A percentile compares a stretch with the other conserved stretches of the same genome.
Conservation (phyloP, 2,888 invertebrate genomes). For the Ligdia adustata region DNA sequence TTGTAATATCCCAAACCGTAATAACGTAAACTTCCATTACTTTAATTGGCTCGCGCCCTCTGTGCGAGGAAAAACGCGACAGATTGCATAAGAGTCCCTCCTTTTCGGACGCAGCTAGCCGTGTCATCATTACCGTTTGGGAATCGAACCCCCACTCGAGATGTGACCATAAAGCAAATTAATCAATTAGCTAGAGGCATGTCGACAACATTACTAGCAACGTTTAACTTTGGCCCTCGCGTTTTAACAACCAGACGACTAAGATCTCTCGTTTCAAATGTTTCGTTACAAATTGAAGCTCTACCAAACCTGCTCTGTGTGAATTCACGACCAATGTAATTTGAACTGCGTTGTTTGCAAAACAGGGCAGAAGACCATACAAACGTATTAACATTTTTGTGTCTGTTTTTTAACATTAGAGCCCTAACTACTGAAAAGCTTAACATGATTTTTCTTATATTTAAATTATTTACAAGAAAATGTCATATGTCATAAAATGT, state of each 20-base stretch:
- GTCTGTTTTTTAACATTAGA: too few species aligned
- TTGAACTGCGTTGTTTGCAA: slow-evolving; percentile 39
- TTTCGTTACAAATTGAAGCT: slow-evolving; percentile 5
- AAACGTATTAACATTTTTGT: too few species aligned
- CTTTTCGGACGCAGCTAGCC: slow-evolving; percentile 69
- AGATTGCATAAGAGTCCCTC: slow-evolving; percentile 77
- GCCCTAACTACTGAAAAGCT: too few species aligned
- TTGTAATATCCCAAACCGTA: slow-evolving; percentile 3
- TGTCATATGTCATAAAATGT: too few species aligned
- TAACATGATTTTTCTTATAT: too few species aligned
- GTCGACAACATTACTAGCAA: slow-evolving; percentile 81
- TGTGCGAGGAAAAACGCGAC: slow-evolving; percentile 64
- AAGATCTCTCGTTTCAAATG: slow-evolving; percentile 17
- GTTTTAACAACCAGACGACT: slow-evolving; percentile 41
- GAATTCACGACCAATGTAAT: slow-evolving; percentile 36
- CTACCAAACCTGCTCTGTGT: slow-evolving; percentile 10
- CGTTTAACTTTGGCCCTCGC: slow-evolving; percentile 76
- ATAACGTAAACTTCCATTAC: slow-evolving; percentile 48
- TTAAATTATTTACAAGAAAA: too few species aligned
- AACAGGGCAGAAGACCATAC: too few species aligned
- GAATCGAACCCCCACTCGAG: slow-evolving; percentile 75
- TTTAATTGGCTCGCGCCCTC: slow-evolving; percentile 45
- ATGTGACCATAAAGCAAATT: slow-evolving; percentile 83
- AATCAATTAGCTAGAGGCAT: slow-evolving; percentile 83
- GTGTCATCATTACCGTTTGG: slow-evolving; percentile 68